phyloP scores from a whole-genome alignment of 2,888 invertebrate species.

The Habroteleia sp. region DNA sequence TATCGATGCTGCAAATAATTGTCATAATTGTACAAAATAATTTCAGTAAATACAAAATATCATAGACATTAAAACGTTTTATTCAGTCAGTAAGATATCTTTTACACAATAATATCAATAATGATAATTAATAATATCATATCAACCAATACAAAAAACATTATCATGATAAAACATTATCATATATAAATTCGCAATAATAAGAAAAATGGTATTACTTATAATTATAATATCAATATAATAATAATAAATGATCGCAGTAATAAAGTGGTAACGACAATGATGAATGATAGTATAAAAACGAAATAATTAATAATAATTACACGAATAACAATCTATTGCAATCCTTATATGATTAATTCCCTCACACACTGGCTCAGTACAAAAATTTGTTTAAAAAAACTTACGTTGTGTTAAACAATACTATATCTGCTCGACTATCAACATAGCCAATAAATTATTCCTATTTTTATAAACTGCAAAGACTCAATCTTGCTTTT shows the following conservation, averaged over 20 bases:
- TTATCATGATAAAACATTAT: no score
- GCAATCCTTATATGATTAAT: conserved; percentile 76
- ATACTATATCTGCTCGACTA: conserved; percentile 73
- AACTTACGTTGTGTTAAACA: conserved; percentile 73
- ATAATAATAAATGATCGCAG: conserved; percentile 65
- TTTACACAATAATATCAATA: conserved; percentile 78
- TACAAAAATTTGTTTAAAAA: conserved; percentile 71
- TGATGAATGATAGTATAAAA: conserved; percentile 60
- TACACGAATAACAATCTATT: conserved; percentile 66
- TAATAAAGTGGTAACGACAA: conserved; percentile 58
- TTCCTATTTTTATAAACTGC: conserved; percentile 74
- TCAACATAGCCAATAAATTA: conserved; percentile 77
- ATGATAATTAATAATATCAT: conserved; percentile 69
- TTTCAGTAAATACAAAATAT: conserved; percentile 26
- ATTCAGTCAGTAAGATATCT: conserved; percentile 81
- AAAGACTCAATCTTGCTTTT: conserved; percentile 72
- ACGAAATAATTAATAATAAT: conserved; percentile 50
- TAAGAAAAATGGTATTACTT: conserved; percentile 49
- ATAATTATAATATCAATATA: conserved; percentile 59
- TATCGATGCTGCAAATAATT: neutral
- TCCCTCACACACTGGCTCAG: conserved; percentile 71
- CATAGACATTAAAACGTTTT: conserved; percentile 80
- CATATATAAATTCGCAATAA: conserved; percentile 71
- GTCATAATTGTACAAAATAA: neutral
- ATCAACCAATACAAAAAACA: conserved; percentile 64